Evolutionary conservation across 2,797 vertebrate genomes (phyloP), one percentile per base, ranked within the genome.

Genomic region (Prunella strophiata): DNA sequence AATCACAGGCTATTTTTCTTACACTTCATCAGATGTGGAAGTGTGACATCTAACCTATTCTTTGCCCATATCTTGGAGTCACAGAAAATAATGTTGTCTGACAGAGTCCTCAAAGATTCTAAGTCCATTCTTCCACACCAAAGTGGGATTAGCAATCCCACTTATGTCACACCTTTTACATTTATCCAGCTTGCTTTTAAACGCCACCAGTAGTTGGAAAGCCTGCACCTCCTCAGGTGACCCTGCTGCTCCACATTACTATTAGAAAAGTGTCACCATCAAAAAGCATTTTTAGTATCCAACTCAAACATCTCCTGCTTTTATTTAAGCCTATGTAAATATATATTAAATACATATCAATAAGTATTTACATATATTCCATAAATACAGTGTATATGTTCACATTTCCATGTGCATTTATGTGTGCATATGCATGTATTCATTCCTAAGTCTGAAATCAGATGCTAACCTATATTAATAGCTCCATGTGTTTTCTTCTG

Each of bases 131-230:
- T 77, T 43, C 73, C 78, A 19, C 47, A 30, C 40, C 79, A 40
- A 59, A 40, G 62, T 30, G 48, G 62, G 47, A 78, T 66, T 78
- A 86, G 58, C 51, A 66, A 45, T 34, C 43, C 43, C 43, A 80
- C 14, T 65, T 57, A n/a, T 0, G 0, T 73, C 58, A 47, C 51
- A 91, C 38, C 16, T 89, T 16, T 42, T 11, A 77, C 25, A 30
- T 93, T 75, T 38, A 62, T 51, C 63, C 70, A 88, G 15, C 32
- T 87, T 90, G 51, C 51, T 91, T 88, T 78, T 51, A 86, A 93
- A 81, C 70, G 51, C 55, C 13, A 6, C 43, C 48, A 45, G 2
- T 30, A 61, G n/a, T n/a, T 85, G 58, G 43, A 89, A 83, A 88
- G 36, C 26, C 43, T 89, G 23, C n/a, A 70, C 4, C 23, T 87